These are phyloP conservation scores for Aurelia sp. DNA, from an alignment of 30 jellyfish, hydroid and myxozoan species.

Conservation along the genomic window DNA sequence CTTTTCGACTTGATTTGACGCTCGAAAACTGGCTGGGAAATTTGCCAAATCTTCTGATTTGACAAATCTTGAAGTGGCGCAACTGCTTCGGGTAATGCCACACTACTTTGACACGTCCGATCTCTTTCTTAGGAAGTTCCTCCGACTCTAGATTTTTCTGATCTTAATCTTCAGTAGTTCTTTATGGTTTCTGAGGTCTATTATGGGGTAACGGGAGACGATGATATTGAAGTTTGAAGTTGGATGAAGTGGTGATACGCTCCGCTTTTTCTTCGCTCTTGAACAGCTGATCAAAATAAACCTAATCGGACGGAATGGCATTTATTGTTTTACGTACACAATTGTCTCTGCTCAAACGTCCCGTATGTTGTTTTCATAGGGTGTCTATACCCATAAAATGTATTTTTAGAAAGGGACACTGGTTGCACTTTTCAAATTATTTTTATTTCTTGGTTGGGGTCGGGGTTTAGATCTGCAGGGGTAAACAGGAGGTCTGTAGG, in stretches of 20 bases:
- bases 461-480: too few species aligned
- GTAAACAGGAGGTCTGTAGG: too few species aligned
- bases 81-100: background rate
- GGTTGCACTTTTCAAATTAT: too few species aligned
- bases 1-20: too few species aligned
- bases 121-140: background rate
- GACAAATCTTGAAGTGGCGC: constrained; percentile 15
- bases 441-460: too few species aligned
- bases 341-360: background rate
- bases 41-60: background rate
- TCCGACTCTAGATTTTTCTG: background rate
- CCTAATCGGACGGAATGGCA: background rate
- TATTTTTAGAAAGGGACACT: too few species aligned
- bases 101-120: constrained; percentile 14
- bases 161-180: background rate
- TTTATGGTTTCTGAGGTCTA: too few species aligned
- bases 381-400: background rate
- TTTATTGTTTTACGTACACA: constrained; percentile 21
- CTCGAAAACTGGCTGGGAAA: background rate
- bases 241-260: too few species aligned
- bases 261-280: constrained; percentile 1
- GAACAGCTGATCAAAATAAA: constrained; percentile 56
- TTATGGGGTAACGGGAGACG: too few species aligned
- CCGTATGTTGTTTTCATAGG: constrained; percentile 28
- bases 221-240: too few species aligned